Conservation (phyloP, 2,113 vertebrate species). For the Pionites leucogaster region DNA sequence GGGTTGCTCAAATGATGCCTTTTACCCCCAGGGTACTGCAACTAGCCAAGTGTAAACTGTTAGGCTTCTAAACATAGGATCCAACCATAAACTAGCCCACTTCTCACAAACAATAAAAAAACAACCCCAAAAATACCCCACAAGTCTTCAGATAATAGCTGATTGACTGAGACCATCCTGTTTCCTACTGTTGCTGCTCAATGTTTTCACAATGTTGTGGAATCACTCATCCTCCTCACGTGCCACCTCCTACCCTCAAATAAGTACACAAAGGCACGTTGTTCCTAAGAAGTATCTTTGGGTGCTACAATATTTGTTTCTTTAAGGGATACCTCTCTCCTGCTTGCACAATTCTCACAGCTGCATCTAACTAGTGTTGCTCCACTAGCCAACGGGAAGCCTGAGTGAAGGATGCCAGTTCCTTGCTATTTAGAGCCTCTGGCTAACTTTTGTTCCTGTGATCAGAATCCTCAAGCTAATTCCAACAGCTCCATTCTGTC, state of each 20-base stretch:
- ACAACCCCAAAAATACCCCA: fast-evolving
- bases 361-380: fast-evolving
- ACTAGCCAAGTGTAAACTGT: neutral
- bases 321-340: neutral
- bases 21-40: neutral
- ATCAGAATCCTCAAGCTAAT: neutral
- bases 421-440: neutral
- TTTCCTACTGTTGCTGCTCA: neutral
- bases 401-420: neutral
- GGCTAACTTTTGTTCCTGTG: neutral
- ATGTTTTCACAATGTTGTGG: neutral
- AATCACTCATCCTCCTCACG: neutral
- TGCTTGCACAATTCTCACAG: neutral
- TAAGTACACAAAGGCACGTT: neutral
- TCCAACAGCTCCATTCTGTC: neutral
- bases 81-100: neutral
- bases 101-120: neutral
- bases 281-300: neutral
- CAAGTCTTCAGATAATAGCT: neutral
- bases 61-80: neutral
- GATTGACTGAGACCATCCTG: neutral
- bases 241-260: neutral
- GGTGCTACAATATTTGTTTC: neutral
- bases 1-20: neutral
- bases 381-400: neutral